A percentile compares a stretch with the other conserved stretches of the same genome.
phyloP scores from a whole-genome alignment of 2,113 vertebrate genomes.

The Aegithalos caudatus region DNA sequence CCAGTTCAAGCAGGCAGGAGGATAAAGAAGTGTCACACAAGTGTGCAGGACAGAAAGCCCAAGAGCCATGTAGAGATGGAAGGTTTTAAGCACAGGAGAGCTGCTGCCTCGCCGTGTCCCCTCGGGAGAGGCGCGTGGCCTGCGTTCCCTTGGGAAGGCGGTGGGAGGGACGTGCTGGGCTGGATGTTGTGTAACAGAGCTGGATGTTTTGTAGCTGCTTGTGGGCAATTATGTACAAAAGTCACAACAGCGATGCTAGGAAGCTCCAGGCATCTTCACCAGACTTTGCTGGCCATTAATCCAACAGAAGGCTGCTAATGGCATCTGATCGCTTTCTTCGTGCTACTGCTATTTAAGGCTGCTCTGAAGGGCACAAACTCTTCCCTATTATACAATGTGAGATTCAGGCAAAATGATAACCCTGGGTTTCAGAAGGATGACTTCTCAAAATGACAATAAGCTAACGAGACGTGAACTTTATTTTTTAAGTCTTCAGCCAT shows the following conservation, averaged over 20 bases:
- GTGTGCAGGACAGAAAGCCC: background rate
- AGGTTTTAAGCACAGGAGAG: background rate
- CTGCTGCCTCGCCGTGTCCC: background rate
- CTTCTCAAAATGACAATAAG: background rate
- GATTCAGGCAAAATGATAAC: background rate
- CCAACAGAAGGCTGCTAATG: conserved; percentile 23
- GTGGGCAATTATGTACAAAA: background rate
- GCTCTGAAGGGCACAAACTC: background rate
- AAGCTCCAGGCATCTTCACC: background rate
- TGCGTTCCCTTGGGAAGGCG: background rate
- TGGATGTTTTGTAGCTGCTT: background rate
- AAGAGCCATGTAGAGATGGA: background rate
- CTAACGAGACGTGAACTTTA: background rate
- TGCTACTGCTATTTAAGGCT: background rate
- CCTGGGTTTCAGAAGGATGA: background rate
- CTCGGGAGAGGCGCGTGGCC: background rate
- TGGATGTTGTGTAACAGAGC: background rate
- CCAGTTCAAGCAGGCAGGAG: background rate
- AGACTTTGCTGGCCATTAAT: conserved; percentile 16
- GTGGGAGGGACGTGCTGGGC: background rate
- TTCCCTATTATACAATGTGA: background rate
- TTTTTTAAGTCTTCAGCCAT: background rate
- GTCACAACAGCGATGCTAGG: background rate
- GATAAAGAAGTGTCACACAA: background rate
- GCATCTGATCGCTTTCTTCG: background rate